phyloP scores from a whole-genome alignment of 2,888 invertebrate genomes.

The Cantharis rustica region DNA sequence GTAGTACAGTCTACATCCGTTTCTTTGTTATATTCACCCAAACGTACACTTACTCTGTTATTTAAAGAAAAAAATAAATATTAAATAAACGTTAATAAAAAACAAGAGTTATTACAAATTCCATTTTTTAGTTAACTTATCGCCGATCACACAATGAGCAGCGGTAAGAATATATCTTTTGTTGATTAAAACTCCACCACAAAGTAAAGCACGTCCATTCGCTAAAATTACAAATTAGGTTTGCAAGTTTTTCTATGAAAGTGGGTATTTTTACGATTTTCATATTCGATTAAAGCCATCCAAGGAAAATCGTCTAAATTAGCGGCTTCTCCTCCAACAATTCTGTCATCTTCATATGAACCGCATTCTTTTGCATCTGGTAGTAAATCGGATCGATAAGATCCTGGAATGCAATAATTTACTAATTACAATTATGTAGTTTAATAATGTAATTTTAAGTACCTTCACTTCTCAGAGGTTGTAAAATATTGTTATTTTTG shows the following conservation, averaged over 20 bases:
- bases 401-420: neutral
- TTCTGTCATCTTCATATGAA: constrained; percentile 57
- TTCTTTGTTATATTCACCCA: constrained; percentile 67
- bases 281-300: constrained; percentile 71
- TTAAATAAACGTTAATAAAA: neutral
- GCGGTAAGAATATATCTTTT: constrained; percentile 73
- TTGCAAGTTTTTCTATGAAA: neutral
- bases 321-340: constrained; percentile 66
- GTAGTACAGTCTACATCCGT: constrained; percentile 64
- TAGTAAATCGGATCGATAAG: constrained; percentile 41
- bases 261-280: constrained; percentile 62
- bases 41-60: constrained; percentile 63
- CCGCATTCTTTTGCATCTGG: constrained; percentile 61
- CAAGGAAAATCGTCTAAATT: constrained; percentile 73
- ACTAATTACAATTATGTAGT: neutral
- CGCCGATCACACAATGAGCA: constrained; percentile 73
- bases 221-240: constrained; percentile 51
- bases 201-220: constrained; percentile 66
- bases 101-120: constrained; percentile 56
- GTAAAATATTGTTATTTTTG: neutral
- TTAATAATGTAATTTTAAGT: neutral
- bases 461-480: neutral
- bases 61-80: neutral
- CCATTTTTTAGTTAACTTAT: constrained; percentile 67
- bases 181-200: constrained; percentile 74